phyloP scores from a whole-genome alignment of 2,113 vertebrate species.

The Thermophis baileyi region DNA sequence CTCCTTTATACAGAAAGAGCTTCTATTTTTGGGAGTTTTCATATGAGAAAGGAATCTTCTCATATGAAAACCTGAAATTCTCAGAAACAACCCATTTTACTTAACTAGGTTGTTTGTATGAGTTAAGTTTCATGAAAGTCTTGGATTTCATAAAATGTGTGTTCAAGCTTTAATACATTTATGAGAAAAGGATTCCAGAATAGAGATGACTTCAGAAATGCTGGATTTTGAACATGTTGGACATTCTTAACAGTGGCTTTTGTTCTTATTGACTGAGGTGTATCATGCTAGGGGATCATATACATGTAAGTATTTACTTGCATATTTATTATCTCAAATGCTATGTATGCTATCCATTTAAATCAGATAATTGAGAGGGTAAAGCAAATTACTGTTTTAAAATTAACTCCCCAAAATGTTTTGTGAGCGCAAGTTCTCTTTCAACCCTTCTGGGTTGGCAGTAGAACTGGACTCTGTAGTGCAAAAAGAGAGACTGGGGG shows the following conservation, averaged over 20 bases:
- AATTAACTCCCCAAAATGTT: background rate
- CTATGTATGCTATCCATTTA: background rate
- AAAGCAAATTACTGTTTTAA: background rate
- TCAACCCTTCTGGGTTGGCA: background rate
- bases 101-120: background rate
- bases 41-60: background rate
- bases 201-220: background rate
- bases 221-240: background rate
- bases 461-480: background rate
- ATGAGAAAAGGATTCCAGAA: background rate
- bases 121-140: background rate
- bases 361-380: conserved; percentile 2
- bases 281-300: background rate
- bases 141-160: background rate
- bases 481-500: background rate
- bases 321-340: background rate
- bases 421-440: background rate
- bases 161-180: background rate
- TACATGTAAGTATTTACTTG: background rate
- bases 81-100: background rate
- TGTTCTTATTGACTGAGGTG: background rate
- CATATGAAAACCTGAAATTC: background rate
- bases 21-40: background rate
- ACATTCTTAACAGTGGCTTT: background rate
- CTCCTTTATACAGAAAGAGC: background rate